Conservation (phyloP, 2,113 vertebrate genomes). For the Oreochromis tanganicae region DNA sequence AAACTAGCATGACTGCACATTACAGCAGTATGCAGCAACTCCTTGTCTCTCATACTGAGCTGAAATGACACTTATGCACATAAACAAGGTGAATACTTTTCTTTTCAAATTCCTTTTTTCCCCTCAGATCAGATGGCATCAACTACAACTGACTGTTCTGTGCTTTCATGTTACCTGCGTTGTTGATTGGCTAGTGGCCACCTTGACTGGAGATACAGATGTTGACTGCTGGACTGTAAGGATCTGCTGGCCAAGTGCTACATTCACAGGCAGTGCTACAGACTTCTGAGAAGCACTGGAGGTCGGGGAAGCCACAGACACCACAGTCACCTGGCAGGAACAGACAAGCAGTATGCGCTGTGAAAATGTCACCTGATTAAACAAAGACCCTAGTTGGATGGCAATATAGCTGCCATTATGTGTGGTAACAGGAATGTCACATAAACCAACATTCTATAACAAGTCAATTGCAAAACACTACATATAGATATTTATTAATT, state of each 20-base stretch:
- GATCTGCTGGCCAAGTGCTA: slow-evolving; percentile 87
- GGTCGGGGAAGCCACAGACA: slow-evolving; percentile 82
- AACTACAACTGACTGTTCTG: background rate
- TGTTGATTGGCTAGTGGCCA: slow-evolving; percentile 72
- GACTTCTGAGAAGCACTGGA: slow-evolving; percentile 83
- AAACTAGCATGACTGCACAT: background rate
- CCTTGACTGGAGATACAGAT: slow-evolving; percentile 80
- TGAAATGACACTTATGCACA: background rate
- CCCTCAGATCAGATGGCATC: background rate
- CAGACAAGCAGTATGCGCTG: background rate
- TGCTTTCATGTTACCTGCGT: slow-evolving; percentile 69
- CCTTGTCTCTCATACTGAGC: background rate
- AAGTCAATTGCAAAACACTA: background rate
- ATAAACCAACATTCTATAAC: background rate
- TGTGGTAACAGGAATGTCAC: background rate
- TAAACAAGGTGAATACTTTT: background rate
- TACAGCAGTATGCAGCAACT: background rate
- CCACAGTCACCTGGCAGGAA: slow-evolving; percentile 79
- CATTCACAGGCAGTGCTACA: slow-evolving; percentile 79
- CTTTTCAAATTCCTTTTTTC: background rate
- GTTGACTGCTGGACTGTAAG: slow-evolving; percentile 82
- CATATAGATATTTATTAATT: background rate
- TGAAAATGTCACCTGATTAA: background rate
- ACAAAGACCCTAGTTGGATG: background rate
- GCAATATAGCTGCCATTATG: background rate